These are phyloP conservation scores for Oopsacas minuta DNA, from an alignment of 37 sponge, comb jelly and placozoan species.

Conservation along the genomic window DNA sequence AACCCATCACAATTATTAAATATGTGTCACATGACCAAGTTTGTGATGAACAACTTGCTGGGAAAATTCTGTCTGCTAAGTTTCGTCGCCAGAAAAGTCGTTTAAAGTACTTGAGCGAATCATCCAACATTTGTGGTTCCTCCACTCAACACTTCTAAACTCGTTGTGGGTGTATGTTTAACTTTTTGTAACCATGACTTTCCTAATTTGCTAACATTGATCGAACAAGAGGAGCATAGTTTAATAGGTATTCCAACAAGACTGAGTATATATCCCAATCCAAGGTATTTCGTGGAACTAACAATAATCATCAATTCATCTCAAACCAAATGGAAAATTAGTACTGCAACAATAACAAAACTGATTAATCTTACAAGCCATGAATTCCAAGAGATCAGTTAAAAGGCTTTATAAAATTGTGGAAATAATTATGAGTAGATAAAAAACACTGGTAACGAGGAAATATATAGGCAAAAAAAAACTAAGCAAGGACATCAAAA, in stretches of 20 bases:
- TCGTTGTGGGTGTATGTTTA: constrained; percentile 11
- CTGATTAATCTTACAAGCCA: neutral
- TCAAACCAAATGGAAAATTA: neutral
- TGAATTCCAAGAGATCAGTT: neutral
- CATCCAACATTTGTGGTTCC: constrained; percentile 15
- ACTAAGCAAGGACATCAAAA: too few species aligned
- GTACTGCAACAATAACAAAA: neutral
- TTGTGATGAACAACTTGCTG: constrained; percentile 14
- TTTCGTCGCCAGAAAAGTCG: constrained; percentile 17
- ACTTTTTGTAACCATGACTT: constrained; percentile 18
- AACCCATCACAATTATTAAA: neutral
- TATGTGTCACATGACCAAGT: neutral
- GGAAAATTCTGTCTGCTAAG: constrained; percentile 17
- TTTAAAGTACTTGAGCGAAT: too few species aligned
- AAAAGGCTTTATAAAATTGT: too few species aligned
- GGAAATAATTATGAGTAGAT: too few species aligned
- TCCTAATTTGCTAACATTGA: constrained; percentile 13
- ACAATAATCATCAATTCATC: neutral
- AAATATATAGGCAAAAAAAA: too few species aligned
- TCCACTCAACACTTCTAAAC: constrained; percentile 13
- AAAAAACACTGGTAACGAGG: too few species aligned
- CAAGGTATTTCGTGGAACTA: neutral
- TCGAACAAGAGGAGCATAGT: neutral
- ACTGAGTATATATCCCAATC: constrained; percentile 7
- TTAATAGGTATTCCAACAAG: neutral